Conservation (phyloP, 2,113 vertebrate genomes). For the Symphodus melops region DNA sequence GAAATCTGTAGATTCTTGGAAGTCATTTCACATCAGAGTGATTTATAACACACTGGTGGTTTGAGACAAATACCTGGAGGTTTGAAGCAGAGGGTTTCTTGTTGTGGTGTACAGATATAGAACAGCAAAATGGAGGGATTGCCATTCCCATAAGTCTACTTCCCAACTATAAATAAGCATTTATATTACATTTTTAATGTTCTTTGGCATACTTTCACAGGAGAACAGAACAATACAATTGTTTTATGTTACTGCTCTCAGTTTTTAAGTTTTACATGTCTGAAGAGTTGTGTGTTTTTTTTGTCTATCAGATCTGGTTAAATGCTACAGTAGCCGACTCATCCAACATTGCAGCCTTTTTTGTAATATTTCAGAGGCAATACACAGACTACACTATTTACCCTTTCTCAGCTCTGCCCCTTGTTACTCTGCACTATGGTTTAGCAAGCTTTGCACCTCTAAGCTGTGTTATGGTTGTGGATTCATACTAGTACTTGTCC, state of each 20-base stretch:
- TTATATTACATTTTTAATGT: constrained; percentile 6
- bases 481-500: no score
- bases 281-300: no score
- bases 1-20: constrained; percentile 56
- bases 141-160: not conserved
- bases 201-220: not conserved
- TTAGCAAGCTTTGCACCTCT: no score
- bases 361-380: no score
- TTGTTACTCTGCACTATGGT: no score
- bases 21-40: constrained; percentile 67
- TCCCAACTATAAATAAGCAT: constrained; percentile 21
- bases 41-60: constrained; percentile 56
- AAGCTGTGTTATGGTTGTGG: no score
- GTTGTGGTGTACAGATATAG: constrained; percentile 12
- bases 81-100: constrained; percentile 16
- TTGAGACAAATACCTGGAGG: constrained; percentile 37
- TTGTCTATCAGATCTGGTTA: no score
- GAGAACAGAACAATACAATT: not conserved
- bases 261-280: no score
- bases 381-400: no score
- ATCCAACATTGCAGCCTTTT: no score
- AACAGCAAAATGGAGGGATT: not conserved
- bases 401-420: no score
- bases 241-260: not conserved
- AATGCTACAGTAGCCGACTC: no score